Percentiles rank a stretch among this genome's conserved stretches.
Evolutionary conservation across 2,113 vertebrate species (phyloP).

Genomic region (Craseonycteris thonglongyai): DNA sequence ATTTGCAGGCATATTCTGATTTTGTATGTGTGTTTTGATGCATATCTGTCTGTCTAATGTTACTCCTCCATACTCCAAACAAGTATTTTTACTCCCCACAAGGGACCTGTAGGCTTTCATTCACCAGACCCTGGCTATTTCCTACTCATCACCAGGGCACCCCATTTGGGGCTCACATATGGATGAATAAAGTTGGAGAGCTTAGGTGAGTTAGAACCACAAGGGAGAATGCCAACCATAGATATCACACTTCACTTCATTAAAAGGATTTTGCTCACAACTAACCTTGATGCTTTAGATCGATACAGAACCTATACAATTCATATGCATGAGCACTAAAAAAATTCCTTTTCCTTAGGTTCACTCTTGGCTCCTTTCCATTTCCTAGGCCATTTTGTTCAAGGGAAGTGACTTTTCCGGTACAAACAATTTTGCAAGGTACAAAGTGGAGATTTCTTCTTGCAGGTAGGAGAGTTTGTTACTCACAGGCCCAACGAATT

Average conservation of each 20-base stretch:
- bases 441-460: neutral
- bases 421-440: neutral
- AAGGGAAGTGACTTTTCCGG: neutral
- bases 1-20: neutral
- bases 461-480: neutral
- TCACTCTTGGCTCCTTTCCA: neutral
- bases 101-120: neutral
- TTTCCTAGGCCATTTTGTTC: neutral
- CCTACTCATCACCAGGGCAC: neutral
- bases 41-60: neutral
- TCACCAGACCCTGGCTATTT: neutral
- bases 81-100: neutral
- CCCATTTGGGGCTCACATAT: neutral
- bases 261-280: neutral
- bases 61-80: neutral
- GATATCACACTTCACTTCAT: neutral
- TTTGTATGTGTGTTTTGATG: slow-evolving; percentile 11
- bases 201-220: neutral
- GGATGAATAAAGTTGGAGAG: neutral
- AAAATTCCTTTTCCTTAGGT: neutral
- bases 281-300: slow-evolving; percentile 32
- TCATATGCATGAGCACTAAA: neutral
- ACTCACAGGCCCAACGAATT: neutral
- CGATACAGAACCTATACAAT: neutral
- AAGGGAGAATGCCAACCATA: slow-evolving; percentile 7